Conservation (phyloP, 2,888 invertebrate genomes). For the Sclerodermus sp. region DNA sequence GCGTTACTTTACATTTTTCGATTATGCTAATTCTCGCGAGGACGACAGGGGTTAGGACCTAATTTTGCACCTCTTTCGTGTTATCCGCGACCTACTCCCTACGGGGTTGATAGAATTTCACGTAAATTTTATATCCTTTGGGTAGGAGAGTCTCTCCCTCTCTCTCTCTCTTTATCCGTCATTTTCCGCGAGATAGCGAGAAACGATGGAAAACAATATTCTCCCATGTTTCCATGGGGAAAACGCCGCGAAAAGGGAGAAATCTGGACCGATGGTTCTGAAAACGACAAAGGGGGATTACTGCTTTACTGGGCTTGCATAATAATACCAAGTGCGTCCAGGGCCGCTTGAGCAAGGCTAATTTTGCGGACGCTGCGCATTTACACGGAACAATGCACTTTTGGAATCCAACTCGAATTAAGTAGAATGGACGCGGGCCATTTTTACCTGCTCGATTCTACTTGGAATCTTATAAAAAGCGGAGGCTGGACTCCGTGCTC, state of each 20-base stretch:
- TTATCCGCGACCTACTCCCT: slow-evolving; percentile 6
- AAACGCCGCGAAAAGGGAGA: no score
- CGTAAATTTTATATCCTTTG: no score
- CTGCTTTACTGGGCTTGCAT: slow-evolving; percentile 32
- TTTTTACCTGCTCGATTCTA: no score
- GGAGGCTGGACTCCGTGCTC: no score
- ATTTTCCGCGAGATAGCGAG: no score
- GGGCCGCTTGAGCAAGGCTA: slow-evolving; percentile 26
- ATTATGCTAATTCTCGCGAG: slow-evolving; percentile 20
- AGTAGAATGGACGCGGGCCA: slow-evolving; percentile 3
- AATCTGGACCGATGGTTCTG: no score
- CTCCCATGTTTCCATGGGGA: no score
- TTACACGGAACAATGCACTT: slow-evolving; percentile 18
- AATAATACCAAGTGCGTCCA: slow-evolving; percentile 17
- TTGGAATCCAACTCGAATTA: slow-evolving; percentile 14
- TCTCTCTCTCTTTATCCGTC: no score
- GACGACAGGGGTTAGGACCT: slow-evolving; percentile 24
- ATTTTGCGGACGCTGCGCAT: slow-evolving; percentile 17
- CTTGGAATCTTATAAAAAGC: no score
- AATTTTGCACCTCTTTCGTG: slow-evolving; percentile 19
- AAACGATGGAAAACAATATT: no score
- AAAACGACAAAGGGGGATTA: slow-evolving; percentile 35
- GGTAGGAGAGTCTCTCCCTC: no score
- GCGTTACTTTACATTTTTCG: slow-evolving; percentile 17
- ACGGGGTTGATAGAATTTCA: no score